phyloP scores from a whole-genome alignment of 2,113 vertebrate species.

The Alligator sinensis region DNA sequence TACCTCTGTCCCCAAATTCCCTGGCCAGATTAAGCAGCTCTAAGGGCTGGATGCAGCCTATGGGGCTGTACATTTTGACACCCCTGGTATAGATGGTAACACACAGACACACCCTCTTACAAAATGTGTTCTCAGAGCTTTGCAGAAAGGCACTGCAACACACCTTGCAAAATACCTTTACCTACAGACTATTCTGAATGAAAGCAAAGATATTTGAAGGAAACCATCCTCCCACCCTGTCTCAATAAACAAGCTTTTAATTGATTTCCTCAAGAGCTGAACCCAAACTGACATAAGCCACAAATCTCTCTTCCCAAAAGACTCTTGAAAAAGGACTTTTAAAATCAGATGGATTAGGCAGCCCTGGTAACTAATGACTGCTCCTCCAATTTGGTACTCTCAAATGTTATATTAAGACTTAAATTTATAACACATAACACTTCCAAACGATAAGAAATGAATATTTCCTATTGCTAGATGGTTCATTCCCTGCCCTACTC shows the following conservation, averaged over 20 bases:
- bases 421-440: background rate
- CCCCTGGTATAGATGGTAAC: no score
- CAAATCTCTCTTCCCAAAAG: background rate
- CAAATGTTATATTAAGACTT: no score
- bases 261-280: background rate
- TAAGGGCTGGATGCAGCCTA: no score
- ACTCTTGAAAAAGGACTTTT: background rate
- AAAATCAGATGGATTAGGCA: background rate
- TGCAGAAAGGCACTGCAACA: no score
- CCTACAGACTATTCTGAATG: background rate
- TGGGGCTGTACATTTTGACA: no score
- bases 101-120: no score
- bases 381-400: no score
- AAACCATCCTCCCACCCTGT: background rate
- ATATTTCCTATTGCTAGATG: background rate
- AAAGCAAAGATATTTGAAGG: background rate
- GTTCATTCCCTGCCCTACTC: background rate
- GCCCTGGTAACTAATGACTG: background rate
- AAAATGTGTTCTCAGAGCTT: no score
- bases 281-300: rapidly evolving
- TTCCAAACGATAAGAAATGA: background rate
- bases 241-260: background rate
- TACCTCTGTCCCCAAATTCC: no score
- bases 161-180: no score
- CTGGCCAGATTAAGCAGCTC: no score